Base-by-base conservation (phyloP, 2,888 invertebrate species). In the Hypomecis punctinalis region DNA sequence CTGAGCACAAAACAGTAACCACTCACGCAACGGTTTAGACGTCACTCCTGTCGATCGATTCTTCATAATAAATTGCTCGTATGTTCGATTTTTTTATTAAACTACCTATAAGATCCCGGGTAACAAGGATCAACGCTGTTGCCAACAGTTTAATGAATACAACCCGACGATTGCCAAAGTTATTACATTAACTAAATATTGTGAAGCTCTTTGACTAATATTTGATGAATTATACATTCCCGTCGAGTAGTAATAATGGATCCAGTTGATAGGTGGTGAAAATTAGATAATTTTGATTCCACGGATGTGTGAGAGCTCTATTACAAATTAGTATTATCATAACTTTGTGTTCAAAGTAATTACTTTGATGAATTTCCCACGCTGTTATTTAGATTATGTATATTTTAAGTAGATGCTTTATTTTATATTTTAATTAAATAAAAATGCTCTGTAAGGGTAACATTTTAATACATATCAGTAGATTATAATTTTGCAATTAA, bases 221-320 rank as follows among this genome's bases (percentile, higher is more conserved):
- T 52, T 63, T 56, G 52, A 57, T 66, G 55, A 60, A 67, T 66
- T 66, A 70, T 63, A 61, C 57, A 66, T 68, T 66, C 66, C 62
- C 40, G 45, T 43, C 46, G 51, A 58, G 60, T 59, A 56, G 13
- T 45, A 37, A 45, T 53, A 58, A 61, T 54, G 55, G 45, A 60
- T 60, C 40, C 36, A 36, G 42, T 51, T 68, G 54, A 62, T 60
- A 66, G 53, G 45, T 48, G 45, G 8, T 35, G 51, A 11, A 45
- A 53, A 61, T 61, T 58, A 49, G 61, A 53, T 61, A 53, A 58
- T 53, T 53, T 48, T 23, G 35, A 43, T 36, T 23, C 36, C 36
- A n/a, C 23, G 47, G 2, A 39, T 60, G 6, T 36, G n/a, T 13
- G 48, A 35, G 35, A 40, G 7, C 47, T 48, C 37, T 35, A 35